A percentile compares a stretch with the other conserved stretches of the same genome.
phyloP scores from a whole-genome alignment of 92 coral and sea anemone species.

The Pocillopora grandis region DNA sequence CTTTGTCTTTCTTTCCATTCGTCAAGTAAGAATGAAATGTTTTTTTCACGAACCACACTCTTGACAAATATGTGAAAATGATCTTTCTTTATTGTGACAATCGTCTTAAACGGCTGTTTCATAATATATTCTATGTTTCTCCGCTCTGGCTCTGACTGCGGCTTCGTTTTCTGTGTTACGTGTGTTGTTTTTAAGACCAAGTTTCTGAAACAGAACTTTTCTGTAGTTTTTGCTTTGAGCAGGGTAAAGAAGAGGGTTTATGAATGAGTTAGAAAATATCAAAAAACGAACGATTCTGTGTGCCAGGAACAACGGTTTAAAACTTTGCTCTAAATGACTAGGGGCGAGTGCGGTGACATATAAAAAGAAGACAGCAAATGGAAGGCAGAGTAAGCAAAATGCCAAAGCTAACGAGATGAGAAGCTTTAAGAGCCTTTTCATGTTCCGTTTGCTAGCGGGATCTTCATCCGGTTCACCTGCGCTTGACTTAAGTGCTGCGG shows the following conservation, averaged over 20 bases:
- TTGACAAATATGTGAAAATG: no score
- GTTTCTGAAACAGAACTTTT: slow-evolving; percentile 3
- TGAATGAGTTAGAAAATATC: slow-evolving; percentile 37
- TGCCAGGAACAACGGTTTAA: background rate
- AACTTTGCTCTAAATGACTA: background rate
- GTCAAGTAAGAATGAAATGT: no score
- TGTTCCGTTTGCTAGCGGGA: background rate
- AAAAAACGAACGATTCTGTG: slow-evolving; percentile 41
- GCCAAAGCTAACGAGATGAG: slow-evolving; percentile 39
- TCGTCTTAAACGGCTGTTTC: background rate
- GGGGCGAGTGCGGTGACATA: background rate
- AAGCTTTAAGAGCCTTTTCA: slow-evolving; percentile 41
- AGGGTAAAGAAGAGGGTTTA: slow-evolving; percentile 54
- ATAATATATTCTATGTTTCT: background rate
- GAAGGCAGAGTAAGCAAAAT: slow-evolving; percentile 35
- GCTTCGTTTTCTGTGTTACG: background rate
- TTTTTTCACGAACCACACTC: no score
- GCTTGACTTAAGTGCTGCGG: slow-evolving; percentile 2
- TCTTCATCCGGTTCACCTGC: slow-evolving; percentile 10
- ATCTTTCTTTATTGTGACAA: no score
- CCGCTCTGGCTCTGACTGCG: background rate
- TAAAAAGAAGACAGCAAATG: slow-evolving; percentile 44
- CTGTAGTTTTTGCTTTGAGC: slow-evolving; percentile 59
- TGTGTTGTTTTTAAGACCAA: slow-evolving; percentile 11
- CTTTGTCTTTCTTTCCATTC: no score